A percentile compares a stretch with the other conserved stretches of the same genome.
Evolutionary conservation across 2,888 invertebrate species (phyloP).

Genomic region (Drosophila paracracens): DNA sequence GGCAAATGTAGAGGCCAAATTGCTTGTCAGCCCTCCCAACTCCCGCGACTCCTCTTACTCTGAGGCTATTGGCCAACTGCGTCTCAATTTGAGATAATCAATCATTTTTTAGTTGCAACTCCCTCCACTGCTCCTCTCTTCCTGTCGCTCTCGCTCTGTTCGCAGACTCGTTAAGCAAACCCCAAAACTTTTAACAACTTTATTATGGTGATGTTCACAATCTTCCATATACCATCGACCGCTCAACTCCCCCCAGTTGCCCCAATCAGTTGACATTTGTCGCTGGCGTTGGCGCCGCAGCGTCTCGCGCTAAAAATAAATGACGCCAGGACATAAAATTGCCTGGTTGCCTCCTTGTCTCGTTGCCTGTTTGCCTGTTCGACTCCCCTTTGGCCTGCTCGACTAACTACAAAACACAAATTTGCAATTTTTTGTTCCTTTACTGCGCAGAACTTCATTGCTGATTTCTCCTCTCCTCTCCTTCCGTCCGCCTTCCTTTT

Average conservation of each 20-base stretch:
- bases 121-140: neutral
- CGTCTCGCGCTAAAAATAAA: constrained; percentile 77
- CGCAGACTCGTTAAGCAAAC: constrained; percentile 55
- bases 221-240: neutral
- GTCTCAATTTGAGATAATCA: constrained; percentile 64
- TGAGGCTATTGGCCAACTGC: constrained; percentile 46
- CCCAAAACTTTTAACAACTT: constrained; percentile 65
- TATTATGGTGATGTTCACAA: constrained; percentile 57
- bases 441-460: constrained; percentile 57
- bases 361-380: neutral
- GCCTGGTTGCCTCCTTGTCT: constrained; percentile 7
- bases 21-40: neutral
- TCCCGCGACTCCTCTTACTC: neutral
- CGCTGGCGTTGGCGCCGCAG: constrained; percentile 66
- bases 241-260: neutral
- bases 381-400: neutral
- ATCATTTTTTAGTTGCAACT: constrained; percentile 65
- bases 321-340: constrained; percentile 54
- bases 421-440: constrained; percentile 69
- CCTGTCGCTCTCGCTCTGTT: neutral
- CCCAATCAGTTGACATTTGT: constrained; percentile 26
- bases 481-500: constrained; percentile 30
- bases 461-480: neutral
- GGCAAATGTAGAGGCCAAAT: constrained; percentile 52
- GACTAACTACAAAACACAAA: constrained; percentile 69